A percentile compares a stretch with the other conserved stretches of the same genome.
Evolutionary conservation across 2,797 vertebrate genomes (phyloP).

Genomic region (Tinamus major): DNA sequence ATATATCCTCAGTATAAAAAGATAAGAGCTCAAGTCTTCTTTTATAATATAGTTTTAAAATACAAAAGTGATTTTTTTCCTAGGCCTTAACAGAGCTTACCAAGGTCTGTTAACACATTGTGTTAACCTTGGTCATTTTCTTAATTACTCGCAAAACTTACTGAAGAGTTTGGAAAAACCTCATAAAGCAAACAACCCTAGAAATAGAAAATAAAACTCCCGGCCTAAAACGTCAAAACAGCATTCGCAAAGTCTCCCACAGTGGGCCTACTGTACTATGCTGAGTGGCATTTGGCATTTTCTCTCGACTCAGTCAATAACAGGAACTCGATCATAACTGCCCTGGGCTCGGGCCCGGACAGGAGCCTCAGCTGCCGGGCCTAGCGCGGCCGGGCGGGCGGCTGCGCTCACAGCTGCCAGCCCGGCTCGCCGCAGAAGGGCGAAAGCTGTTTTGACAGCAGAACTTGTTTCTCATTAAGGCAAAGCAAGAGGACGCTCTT

Average conservation of each 20-base stretch:
- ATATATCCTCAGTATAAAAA: not conserved
- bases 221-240: constrained; percentile 36
- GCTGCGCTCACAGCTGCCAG: constrained; percentile 77
- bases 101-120: not conserved
- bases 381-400: constrained; percentile 73
- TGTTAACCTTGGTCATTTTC: not conserved
- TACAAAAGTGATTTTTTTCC: not conserved
- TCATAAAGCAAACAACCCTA: not conserved
- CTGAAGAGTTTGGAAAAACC: not conserved
- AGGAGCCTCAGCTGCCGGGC: constrained; percentile 79
- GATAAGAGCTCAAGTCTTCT: not conserved
- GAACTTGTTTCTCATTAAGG: no score
- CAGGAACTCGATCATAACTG: constrained; percentile 95
- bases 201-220: constrained; percentile 29
- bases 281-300: constrained; percentile 82
- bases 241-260: constrained; percentile 38
- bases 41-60: not conserved
- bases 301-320: constrained; percentile 87
- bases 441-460: constrained; percentile 10
- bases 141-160: not conserved
- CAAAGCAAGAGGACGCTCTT: not conserved
- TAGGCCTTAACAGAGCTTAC: not conserved
- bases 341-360: constrained; percentile 85
- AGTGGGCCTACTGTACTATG: constrained; percentile 60
- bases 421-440: constrained; percentile 64